Evolutionary conservation across 2,797 vertebrate species (phyloP).

Genomic region (Schizopygopsis malacanthus): DNA sequence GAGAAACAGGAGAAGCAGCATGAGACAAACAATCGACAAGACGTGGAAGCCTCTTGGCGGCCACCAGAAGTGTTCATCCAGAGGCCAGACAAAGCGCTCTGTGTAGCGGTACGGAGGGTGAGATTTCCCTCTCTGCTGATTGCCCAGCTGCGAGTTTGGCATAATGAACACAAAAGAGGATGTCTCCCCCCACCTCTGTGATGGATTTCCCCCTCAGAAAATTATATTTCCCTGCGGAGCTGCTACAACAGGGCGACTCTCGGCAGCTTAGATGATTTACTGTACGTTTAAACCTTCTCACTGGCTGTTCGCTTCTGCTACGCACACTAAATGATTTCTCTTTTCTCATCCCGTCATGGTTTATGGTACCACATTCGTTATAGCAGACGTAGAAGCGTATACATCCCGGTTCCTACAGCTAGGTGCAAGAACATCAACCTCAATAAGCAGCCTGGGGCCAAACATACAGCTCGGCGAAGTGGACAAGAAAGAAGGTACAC

Average conservation of each 20-base stretch:
- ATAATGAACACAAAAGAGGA: constrained; percentile 52
- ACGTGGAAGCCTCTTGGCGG: not conserved
- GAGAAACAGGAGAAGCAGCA: constrained; percentile 61
- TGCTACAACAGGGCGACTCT: constrained; percentile 35
- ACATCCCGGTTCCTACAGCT: not conserved
- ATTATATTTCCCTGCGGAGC: constrained; percentile 47
- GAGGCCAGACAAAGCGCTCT: not conserved
- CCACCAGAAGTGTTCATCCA: not conserved
- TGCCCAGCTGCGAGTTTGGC: constrained; percentile 22
- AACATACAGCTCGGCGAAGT: not conserved
- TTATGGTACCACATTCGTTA: constrained; percentile 25
- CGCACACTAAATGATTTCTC: constrained; percentile 19
- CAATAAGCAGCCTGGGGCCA: constrained; percentile 6
- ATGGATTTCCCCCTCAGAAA: constrained; percentile 45
- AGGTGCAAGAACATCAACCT: constrained; percentile 18
- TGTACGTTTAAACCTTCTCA: constrained; percentile 40
- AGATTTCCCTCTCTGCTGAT: constrained; percentile 31
- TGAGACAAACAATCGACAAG: not conserved
- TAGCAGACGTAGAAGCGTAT: not conserved
- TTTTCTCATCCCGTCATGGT: constrained; percentile 9
- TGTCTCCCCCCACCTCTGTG: constrained; percentile 33
- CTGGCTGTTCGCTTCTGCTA: constrained; percentile 23
- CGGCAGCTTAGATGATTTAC: constrained; percentile 37
- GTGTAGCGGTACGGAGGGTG: constrained; percentile 1
- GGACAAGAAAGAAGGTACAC: not conserved